These are phyloP conservation scores for Montipora cactus DNA, from an alignment of 64 coral and sea anemone species.

Conservation along the genomic window DNA sequence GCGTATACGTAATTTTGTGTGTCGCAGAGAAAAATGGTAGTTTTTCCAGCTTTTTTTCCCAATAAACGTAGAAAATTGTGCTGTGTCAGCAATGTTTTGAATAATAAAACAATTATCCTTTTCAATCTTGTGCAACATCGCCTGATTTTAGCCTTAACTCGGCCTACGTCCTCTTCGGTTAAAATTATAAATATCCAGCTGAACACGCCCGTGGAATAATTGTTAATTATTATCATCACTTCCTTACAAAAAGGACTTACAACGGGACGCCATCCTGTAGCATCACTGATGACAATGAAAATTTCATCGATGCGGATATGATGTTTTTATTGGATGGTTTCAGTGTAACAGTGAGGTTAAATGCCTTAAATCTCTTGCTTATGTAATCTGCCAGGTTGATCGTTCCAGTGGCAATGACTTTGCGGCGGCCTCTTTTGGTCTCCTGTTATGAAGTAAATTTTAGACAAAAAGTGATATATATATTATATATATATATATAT, in stretches of 20 bases:
- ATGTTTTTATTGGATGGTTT: conserved; percentile 6
- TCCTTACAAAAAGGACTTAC: neutral
- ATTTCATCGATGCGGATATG: neutral
- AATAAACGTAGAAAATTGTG: neutral
- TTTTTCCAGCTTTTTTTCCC: no score
- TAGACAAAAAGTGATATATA: no score
- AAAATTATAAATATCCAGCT: no score
- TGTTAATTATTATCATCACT: neutral
- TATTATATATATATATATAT: no score
- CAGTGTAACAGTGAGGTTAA: neutral
- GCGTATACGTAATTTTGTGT: no score
- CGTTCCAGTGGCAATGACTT: neutral
- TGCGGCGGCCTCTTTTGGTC: neutral
- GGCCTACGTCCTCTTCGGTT: no score
- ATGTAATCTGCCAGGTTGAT: neutral
- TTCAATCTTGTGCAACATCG: no score
- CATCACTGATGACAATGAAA: neutral
- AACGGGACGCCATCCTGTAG: neutral
- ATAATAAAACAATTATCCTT: neutral
- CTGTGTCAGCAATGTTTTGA: neutral
- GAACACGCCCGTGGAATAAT: neutral
- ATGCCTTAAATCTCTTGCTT: neutral
- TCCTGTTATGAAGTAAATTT: neutral
- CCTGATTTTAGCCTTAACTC: no score
- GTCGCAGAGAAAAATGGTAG: no score